A percentile compares a stretch with the other conserved stretches of the same genome.
These are phyloP conservation scores for Callinectes sapidus DNA, from an alignment of 2,888 invertebrate species.

Conservation along the genomic window DNA sequence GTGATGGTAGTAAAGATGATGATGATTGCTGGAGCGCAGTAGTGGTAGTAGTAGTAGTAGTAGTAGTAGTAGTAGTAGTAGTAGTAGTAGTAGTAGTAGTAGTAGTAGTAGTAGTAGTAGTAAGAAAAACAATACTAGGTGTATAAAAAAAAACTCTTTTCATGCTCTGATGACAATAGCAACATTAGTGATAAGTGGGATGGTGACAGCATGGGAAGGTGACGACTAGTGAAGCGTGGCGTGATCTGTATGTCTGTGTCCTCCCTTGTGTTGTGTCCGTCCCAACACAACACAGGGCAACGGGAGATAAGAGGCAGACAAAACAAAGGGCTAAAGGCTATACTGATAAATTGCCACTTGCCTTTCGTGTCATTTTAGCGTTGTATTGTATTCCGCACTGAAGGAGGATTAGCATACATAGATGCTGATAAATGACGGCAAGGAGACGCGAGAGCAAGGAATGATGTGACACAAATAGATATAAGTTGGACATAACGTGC, in stretches of 20 bases:
- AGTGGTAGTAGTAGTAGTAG: conserved; percentile 1
- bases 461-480: background rate
- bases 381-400: background rate
- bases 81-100: background rate
- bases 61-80: conserved; percentile 8
- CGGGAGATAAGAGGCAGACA: background rate
- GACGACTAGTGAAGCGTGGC: background rate
- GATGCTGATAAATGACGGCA: background rate
- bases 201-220: background rate
- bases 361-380: background rate
- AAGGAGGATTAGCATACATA: background rate
- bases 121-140: background rate
- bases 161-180: background rate
- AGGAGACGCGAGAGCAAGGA: background rate
- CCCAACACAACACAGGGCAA: background rate
- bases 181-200: background rate
- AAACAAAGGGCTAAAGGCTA: background rate
- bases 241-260: background rate
- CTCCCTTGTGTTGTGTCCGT: background rate
- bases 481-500: background rate
- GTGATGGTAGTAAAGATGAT: background rate
- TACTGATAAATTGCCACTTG: conserved; percentile 4
- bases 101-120: conserved; percentile 1
- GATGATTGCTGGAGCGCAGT: background rate
- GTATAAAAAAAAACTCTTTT: background rate